Percentiles rank a stretch among this genome's conserved stretches.
Evolutionary conservation across 2,113 vertebrate genomes (phyloP).

Genomic region (Uria aalge): DNA sequence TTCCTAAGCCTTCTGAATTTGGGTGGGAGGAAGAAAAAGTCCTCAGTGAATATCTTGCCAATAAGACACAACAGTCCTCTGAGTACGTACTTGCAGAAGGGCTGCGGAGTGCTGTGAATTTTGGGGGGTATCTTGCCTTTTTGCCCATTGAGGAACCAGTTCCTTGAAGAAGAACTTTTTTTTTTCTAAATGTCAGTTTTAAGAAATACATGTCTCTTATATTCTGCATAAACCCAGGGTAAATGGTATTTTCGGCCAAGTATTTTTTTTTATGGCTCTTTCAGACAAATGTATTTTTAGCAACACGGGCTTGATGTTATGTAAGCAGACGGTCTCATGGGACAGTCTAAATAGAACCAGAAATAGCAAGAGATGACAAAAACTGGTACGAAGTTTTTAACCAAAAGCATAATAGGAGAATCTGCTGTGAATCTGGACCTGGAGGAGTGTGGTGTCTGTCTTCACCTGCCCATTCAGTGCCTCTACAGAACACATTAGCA

Average conservation of each 20-base stretch:
- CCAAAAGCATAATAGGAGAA: background rate
- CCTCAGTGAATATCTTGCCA: background rate
- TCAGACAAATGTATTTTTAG: constrained; percentile 72
- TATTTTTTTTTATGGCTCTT: constrained; percentile 23
- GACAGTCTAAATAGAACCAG: constrained; percentile 64
- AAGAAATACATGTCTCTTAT: background rate
- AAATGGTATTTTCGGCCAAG: background rate
- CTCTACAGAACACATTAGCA: background rate
- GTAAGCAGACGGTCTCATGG: constrained; percentile 59
- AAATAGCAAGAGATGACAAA: constrained; percentile 50
- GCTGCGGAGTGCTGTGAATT: background rate
- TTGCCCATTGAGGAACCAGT: background rate
- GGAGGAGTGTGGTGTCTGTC: background rate
- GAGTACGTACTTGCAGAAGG: background rate
- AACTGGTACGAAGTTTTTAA: background rate
- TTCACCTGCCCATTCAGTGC: background rate
- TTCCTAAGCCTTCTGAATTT: background rate
- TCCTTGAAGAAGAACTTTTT: background rate
- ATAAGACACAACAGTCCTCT: background rate
- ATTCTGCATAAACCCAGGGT: background rate
- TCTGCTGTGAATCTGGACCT: background rate
- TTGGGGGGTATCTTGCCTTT: background rate
- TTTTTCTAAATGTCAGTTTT: constrained; percentile 20
- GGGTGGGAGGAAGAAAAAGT: background rate
- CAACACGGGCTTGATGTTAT: constrained; percentile 20